Conservation (phyloP, 1,140 invertebrate genomes). For the Uloborus diversus region DNA sequence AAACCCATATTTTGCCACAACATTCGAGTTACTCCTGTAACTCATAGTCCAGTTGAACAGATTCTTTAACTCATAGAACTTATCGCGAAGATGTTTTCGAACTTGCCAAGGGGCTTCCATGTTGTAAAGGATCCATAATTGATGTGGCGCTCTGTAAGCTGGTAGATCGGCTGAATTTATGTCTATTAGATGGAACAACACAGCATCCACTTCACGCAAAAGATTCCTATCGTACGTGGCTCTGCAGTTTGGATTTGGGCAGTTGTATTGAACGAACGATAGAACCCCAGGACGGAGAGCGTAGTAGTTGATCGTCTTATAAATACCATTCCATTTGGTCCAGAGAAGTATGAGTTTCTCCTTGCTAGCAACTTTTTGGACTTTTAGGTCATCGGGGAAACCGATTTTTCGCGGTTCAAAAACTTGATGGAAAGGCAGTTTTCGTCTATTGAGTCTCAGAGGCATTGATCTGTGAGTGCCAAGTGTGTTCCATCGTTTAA, state of each 20-base stretch:
- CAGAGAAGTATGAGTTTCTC: slow-evolving; percentile 43
- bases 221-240: slow-evolving; percentile 19
- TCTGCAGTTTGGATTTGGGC: slow-evolving; percentile 41
- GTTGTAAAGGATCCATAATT: slow-evolving; percentile 58
- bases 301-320: slow-evolving; percentile 53
- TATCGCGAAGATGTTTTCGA: neutral
- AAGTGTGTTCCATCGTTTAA: no score
- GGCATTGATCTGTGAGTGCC: slow-evolving; percentile 6
- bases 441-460: slow-evolving; percentile 10
- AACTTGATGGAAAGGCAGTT: slow-evolving; percentile 46
- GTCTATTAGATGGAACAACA: slow-evolving; percentile 58
- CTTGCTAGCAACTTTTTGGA: neutral
- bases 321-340: slow-evolving; percentile 47
- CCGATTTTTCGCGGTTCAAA: slow-evolving; percentile 35
- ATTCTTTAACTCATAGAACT: slow-evolving; percentile 28
- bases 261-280: slow-evolving; percentile 27
- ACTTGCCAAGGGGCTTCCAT: slow-evolving; percentile 56
- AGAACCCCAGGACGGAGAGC: slow-evolving; percentile 23
- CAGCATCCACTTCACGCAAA: slow-evolving; percentile 52
- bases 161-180: slow-evolving; percentile 54
- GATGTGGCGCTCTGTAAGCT: slow-evolving; percentile 11
- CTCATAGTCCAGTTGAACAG: slow-evolving; percentile 69
- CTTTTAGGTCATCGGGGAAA: neutral
- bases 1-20: slow-evolving; percentile 62
- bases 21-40: slow-evolving; percentile 65